Conservation (phyloP, 2,113 vertebrate species). For the Raphicerus campestris region DNA sequence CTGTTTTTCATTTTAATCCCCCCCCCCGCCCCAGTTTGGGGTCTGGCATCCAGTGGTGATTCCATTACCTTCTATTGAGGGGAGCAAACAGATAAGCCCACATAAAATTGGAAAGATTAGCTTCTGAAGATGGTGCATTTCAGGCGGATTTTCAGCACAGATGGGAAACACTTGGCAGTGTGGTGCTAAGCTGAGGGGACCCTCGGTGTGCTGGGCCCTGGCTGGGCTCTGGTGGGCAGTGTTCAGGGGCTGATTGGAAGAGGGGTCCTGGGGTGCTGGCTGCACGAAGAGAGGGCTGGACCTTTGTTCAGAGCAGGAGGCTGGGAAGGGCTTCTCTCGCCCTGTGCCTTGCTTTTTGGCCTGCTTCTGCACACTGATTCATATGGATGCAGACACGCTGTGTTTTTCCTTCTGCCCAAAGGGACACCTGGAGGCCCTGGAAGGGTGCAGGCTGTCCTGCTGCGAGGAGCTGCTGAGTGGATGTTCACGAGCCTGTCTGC, state of each 20-base stretch:
- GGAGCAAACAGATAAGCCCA: constrained; percentile 45
- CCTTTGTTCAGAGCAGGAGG: neutral
- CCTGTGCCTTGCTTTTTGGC: neutral
- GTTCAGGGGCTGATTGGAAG: neutral
- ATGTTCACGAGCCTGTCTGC: neutral
- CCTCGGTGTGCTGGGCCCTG: rapidly evolving
- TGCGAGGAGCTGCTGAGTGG: neutral
- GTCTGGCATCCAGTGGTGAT: constrained; percentile 60
- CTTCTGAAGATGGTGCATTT: constrained; percentile 65
- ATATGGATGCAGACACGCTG: neutral
- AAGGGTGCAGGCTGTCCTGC: neutral
- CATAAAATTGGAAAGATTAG: constrained; percentile 59
- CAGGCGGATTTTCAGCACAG: constrained; percentile 60
- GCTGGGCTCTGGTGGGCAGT: rapidly evolving
- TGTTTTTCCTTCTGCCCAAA: neutral
- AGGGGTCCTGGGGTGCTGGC: neutral
- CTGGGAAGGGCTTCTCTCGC: neutral
- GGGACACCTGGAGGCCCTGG: neutral
- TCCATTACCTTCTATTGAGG: constrained; percentile 47
- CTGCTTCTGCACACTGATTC: neutral
- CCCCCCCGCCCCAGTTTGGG: neutral
- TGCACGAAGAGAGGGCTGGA: no score
- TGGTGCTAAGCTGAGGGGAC: neutral
- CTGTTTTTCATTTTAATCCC: constrained; percentile 72
- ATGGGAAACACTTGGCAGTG: neutral